A percentile compares a stretch with the other conserved stretches of the same genome.
phyloP scores from a whole-genome alignment of 2,113 vertebrate species.

The Pitta sordida region DNA sequence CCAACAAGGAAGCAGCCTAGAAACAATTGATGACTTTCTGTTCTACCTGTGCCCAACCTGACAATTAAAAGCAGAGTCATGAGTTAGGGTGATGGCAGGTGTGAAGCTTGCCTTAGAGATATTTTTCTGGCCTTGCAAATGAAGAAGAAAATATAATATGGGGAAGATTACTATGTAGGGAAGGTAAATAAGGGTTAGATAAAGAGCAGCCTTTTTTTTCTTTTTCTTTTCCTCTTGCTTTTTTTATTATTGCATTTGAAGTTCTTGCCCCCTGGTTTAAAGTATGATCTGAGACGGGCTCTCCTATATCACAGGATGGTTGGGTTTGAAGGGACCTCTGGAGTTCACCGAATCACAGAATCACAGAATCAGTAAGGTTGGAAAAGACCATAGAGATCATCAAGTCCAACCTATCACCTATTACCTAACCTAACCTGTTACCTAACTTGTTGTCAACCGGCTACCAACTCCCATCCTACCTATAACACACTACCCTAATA shows the following conservation, averaged over 20 bases:
- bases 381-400: too few species aligned
- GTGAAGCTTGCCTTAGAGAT: background rate
- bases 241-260: background rate
- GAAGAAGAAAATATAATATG: background rate
- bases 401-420: too few species aligned
- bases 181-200: background rate
- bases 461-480: too few species aligned
- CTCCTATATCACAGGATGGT: background rate
- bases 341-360: too few species aligned
- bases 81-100: background rate
- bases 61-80: background rate
- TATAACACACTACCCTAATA: too few species aligned
- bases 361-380: too few species aligned
- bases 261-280: background rate
- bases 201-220: background rate
- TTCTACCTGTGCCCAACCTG: background rate
- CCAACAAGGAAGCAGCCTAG: background rate
- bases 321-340: background rate
- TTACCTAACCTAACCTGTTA: too few species aligned
- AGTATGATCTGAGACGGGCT: background rate
- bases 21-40: background rate
- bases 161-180: background rate
- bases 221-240: background rate
- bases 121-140: background rate
- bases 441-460: too few species aligned